These are phyloP conservation scores for Aphelocoma californica DNA, from an alignment of 2,797 vertebrate genomes.

Conservation along the genomic window DNA sequence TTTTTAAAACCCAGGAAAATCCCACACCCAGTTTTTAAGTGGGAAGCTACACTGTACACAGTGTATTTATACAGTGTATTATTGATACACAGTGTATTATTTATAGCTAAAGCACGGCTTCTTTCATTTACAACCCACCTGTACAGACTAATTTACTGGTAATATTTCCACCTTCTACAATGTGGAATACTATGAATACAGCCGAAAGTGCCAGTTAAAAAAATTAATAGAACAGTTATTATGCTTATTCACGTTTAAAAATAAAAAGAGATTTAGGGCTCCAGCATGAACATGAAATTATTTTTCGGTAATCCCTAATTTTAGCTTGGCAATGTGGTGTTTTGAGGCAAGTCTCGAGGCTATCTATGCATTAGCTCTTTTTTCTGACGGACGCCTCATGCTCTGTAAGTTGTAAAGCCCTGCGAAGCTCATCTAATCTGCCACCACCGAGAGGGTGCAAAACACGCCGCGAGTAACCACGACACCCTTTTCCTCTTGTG, in stretches of 20 bases:
- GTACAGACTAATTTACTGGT: background rate
- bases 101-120: background rate
- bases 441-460: background rate
- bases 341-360: background rate
- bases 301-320: background rate
- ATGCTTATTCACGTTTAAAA: background rate
- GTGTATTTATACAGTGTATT: background rate
- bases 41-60: background rate
- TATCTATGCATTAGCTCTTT: fast-evolving
- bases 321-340: background rate
- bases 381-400: background rate
- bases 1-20: background rate
- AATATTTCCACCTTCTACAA: background rate
- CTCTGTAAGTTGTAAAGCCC: background rate
- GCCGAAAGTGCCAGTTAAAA: background rate
- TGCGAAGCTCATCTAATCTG: background rate
- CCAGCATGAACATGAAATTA: fast-evolving
- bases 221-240: fast-evolving
- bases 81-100: background rate
- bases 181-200: fast-evolving
- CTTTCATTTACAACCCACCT: background rate
- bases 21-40: background rate
- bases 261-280: background rate
- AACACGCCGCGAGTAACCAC: background rate
- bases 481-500: background rate